These are phyloP conservation scores for Paramuricea clavata DNA, from an alignment of 92 coral and sea anemone species.

Conservation along the genomic window DNA sequence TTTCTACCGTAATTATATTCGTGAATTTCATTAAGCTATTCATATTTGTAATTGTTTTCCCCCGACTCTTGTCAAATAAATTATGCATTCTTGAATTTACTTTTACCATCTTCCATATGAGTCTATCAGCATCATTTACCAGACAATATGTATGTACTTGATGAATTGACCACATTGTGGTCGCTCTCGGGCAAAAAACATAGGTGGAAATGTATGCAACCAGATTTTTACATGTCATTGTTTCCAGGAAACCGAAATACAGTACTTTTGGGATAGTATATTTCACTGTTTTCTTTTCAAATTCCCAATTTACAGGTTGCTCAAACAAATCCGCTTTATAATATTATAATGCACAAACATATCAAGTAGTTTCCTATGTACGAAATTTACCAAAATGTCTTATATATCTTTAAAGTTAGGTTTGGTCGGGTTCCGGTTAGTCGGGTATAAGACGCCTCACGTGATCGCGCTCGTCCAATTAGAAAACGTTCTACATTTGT, in stretches of 20 bases:
- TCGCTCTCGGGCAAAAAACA: no score
- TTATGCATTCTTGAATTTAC: background rate
- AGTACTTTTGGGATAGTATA: no score
- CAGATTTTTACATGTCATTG: no score
- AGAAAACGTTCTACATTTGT: slow-evolving; percentile 16
- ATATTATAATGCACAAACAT: no score
- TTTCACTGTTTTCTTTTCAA: no score
- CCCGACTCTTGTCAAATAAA: background rate
- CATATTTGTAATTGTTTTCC: background rate
- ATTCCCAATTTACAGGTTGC: no score
- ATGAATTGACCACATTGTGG: background rate
- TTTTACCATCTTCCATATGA: background rate
- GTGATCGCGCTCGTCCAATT: slow-evolving; percentile 44
- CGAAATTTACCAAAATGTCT: background rate
- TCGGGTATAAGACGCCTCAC: slow-evolving; percentile 37
- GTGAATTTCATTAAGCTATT: slow-evolving; percentile 2
- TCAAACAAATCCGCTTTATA: background rate
- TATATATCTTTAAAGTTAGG: no score
- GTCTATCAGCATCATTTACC: background rate
- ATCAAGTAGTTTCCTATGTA: no score
- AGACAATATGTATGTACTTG: background rate
- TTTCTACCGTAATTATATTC: background rate
- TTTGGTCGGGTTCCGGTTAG: slow-evolving; percentile 16
- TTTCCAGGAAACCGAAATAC: background rate
- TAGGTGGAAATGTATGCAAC: no score